Conservation (phyloP, 2,888 invertebrate species). For the Melipona bicolor region DNA sequence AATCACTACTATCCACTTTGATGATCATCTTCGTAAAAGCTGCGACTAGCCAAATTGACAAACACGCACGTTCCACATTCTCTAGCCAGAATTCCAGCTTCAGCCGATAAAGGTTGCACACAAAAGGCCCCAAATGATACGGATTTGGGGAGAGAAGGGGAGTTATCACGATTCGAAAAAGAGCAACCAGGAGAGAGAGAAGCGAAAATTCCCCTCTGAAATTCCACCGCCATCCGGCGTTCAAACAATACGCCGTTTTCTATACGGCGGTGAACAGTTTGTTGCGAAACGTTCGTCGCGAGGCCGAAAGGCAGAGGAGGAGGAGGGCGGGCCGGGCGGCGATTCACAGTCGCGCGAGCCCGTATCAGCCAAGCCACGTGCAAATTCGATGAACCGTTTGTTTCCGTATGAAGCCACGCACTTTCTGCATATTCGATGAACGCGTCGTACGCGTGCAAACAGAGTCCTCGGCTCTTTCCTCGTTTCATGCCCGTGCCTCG, state of each 20-base stretch:
- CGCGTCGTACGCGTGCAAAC: conserved; percentile 30
- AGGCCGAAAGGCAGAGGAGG: not conserved
- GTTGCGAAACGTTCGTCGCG: conserved; percentile 1
- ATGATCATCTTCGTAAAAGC: too few relatives aligned
- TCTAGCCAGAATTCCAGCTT: too few relatives aligned
- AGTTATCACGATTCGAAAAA: not conserved
- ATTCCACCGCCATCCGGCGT: not conserved
- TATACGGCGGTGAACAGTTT: not conserved
- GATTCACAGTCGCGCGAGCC: conserved; percentile 22
- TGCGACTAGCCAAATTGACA: too few relatives aligned
- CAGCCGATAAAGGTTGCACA: too few relatives aligned
- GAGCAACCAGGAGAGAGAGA: not conserved
- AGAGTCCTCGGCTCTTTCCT: conserved; percentile 10
- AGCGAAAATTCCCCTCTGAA: not conserved
- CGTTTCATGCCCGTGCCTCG: not conserved
- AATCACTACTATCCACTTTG: too few relatives aligned
- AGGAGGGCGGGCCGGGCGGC: not conserved
- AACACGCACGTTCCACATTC: too few relatives aligned
- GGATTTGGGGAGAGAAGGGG: too few relatives aligned
- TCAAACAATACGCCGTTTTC: conserved; percentile 3
- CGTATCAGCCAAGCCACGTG: conserved; percentile 21
- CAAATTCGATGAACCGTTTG: conserved; percentile 38
- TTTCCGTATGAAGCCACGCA: conserved; percentile 41
- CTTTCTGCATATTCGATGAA: conserved; percentile 53
- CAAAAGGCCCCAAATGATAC: too few relatives aligned